These are phyloP conservation scores for Phocides pigmalion DNA, from an alignment of 1,140 invertebrate species.

Conservation along the genomic window DNA sequence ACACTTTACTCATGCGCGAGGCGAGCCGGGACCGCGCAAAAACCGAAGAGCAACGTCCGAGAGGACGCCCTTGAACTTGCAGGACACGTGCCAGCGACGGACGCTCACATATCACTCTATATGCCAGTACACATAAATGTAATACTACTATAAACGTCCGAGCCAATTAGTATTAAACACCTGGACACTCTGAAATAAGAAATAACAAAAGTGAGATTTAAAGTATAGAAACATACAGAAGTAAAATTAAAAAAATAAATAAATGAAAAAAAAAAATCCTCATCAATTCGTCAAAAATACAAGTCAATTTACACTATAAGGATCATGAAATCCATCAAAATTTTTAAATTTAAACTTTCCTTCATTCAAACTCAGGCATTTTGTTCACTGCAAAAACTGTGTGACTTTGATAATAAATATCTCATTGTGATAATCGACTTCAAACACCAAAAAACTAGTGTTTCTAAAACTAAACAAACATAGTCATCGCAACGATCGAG, in stretches of 20 bases:
- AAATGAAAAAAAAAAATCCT: no score
- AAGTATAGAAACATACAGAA: no score
- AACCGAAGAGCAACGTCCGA: constrained; percentile 60
- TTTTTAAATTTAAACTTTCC: neutral
- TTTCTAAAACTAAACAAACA: constrained; percentile 12
- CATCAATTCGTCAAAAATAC: no score
- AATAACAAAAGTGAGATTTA: neutral
- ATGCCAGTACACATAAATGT: constrained; percentile 11
- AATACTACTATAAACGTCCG: constrained; percentile 11
- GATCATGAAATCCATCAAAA: neutral
- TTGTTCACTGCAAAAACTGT: constrained; percentile 2
- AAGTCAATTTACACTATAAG: no score
- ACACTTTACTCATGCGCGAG: constrained; percentile 24
- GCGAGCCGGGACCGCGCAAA: constrained; percentile 44
- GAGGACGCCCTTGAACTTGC: constrained; percentile 61
- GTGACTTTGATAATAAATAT: constrained; percentile 2
- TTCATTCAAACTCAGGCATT: neutral
- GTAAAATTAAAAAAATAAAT: no score
- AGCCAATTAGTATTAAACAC: constrained; percentile 8
- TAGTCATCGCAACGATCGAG: neutral
- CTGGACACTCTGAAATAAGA: neutral
- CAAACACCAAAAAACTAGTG: constrained; percentile 8
- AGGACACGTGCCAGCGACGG: constrained; percentile 57
- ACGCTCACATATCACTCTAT: constrained; percentile 45
- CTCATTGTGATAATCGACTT: neutral